Percentiles rank a stretch among this genome's conserved stretches.
phyloP scores from a whole-genome alignment of 2,888 invertebrate species.

The Nemotelus nigrinus region DNA sequence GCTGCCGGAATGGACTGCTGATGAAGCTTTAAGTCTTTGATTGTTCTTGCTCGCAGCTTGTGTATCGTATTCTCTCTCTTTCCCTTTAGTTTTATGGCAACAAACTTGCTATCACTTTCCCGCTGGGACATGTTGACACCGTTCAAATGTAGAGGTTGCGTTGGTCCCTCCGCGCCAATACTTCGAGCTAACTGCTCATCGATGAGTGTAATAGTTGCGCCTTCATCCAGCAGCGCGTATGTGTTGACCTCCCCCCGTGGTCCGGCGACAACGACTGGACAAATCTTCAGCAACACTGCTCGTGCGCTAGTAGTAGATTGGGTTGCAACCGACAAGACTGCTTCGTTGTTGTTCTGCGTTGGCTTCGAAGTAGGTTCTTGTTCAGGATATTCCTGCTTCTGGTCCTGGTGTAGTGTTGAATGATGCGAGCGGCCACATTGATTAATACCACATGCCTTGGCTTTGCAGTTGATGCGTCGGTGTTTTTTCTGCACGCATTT shows the following conservation, averaged over 20 bases:
- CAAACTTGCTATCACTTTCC: no score
- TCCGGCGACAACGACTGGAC: neutral
- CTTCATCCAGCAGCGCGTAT: no score
- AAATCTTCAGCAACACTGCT: conserved; percentile 1
- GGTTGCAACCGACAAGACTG: conserved; percentile 7
- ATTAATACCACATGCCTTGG: neutral
- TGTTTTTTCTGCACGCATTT: conserved; percentile 7
- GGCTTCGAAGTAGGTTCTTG: neutral
- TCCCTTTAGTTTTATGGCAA: no score
- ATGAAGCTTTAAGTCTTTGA: conserved; percentile 13
- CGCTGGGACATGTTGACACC: no score
- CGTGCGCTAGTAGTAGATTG: conserved; percentile 4
- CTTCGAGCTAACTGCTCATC: no score
- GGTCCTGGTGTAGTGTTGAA: neutral
- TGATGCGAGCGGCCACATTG: conserved; percentile 5
- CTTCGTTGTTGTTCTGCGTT: conserved; percentile 2
- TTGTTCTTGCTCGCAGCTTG: neutral
- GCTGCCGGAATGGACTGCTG: conserved; percentile 8
- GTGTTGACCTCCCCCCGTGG: no score
- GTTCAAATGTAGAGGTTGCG: no score
- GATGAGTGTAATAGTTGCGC: no score
- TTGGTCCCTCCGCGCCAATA: no score
- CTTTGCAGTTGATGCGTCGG: conserved; percentile 13
- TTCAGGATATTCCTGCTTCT: neutral
- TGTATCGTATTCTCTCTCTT: neutral